Conservation (phyloP, 2,113 vertebrate genomes). For the Aplodontia rufa region DNA sequence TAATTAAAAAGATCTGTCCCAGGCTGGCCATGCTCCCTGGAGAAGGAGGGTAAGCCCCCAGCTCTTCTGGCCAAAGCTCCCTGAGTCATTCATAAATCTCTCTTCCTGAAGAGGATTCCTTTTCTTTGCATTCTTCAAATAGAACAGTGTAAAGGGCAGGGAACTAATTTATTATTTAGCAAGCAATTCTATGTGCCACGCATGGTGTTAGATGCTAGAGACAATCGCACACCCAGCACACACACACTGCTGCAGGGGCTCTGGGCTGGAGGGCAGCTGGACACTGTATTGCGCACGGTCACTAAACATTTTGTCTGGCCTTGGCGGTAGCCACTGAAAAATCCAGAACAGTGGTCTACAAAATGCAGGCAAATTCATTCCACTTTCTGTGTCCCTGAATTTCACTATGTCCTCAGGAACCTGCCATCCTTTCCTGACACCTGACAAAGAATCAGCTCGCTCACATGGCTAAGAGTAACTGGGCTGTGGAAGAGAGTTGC, state of each 20-base stretch:
- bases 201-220: neutral
- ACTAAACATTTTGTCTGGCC: neutral
- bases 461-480: neutral
- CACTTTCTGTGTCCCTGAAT: no score
- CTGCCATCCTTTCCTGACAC: neutral
- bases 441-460: neutral
- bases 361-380: rapidly evolving
- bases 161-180: neutral
- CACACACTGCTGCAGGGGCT: neutral
- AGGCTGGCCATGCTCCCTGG: neutral
- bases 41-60: neutral
- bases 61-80: neutral
- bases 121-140: neutral
- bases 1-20: neutral
- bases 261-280: neutral
- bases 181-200: neutral
- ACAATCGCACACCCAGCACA: no score
- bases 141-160: neutral
- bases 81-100: neutral
- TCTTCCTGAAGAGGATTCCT: neutral
- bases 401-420: neutral
- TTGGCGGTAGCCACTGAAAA: neutral
- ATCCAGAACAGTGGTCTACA: neutral
- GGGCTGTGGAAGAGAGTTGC: neutral
- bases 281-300: rapidly evolving